A percentile compares a stretch with the other conserved stretches of the same genome.
Conservation (phyloP, 2,797 vertebrate species). For the Halcyon chelicuti region DNA sequence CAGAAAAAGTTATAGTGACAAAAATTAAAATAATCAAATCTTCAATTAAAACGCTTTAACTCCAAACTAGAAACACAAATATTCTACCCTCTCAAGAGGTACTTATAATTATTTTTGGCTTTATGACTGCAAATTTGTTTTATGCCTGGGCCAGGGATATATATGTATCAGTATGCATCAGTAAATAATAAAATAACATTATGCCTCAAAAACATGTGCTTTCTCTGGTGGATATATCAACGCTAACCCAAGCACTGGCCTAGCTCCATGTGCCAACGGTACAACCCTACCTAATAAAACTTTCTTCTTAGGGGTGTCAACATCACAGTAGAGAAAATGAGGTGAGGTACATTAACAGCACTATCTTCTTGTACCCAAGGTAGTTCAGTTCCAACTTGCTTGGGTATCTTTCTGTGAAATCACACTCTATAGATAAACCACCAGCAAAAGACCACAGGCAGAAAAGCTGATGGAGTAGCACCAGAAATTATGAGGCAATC, state of each 20-base stretch:
- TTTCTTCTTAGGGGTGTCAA: neutral
- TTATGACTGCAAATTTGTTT: neutral
- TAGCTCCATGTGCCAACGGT: neutral
- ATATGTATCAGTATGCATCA: neutral
- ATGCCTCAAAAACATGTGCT: neutral
- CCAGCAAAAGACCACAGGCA: neutral
- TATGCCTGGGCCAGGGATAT: neutral
- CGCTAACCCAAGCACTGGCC: neutral
- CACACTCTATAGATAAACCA: neutral
- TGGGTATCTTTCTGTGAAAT: neutral
- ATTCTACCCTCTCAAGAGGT: neutral
- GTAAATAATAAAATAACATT: neutral
- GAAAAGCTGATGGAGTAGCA: neutral
- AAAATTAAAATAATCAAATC: neutral
- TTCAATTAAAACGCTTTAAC: neutral
- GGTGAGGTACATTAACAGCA: rapidly evolving
- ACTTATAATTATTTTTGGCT: neutral
- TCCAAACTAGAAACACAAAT: neutral
- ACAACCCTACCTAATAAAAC: neutral
- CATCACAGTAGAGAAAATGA: neutral
- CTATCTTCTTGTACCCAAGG: neutral
- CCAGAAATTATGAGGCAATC: neutral
- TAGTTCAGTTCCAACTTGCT: neutral
- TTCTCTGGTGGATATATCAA: neutral
- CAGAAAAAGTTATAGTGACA: neutral